These are phyloP conservation scores for Perca schrenkii DNA, from an alignment of 2,113 vertebrate species.

Conservation along the genomic window DNA sequence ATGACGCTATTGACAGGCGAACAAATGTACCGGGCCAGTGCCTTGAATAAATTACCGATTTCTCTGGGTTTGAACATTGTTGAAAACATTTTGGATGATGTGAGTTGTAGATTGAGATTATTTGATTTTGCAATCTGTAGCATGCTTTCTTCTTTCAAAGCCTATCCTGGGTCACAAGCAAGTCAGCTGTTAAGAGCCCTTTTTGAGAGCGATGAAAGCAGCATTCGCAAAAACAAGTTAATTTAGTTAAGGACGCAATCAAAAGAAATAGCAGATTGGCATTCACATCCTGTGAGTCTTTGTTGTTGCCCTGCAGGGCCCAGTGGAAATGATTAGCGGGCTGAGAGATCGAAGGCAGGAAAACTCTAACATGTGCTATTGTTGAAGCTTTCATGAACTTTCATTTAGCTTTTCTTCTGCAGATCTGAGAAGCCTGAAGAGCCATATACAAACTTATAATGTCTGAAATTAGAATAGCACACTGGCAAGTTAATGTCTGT, in stretches of 20 bases:
- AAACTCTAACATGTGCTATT: constrained; percentile 40
- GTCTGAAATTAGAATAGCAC: constrained; percentile 46
- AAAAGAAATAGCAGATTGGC: constrained; percentile 60
- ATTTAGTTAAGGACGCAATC: constrained; percentile 56
- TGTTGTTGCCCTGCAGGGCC: constrained; percentile 65
- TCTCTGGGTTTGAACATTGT: too few species aligned
- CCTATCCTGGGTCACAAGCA: constrained; percentile 31
- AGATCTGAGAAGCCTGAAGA: constrained; percentile 52
- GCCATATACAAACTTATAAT: constrained; percentile 29
- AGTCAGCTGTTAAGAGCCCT: constrained; percentile 49
- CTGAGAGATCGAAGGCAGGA: constrained; percentile 41
- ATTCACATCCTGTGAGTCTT: constrained; percentile 48
- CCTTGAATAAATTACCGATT: too few species aligned
- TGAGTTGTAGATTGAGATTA: neutral
- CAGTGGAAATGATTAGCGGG: constrained; percentile 53
- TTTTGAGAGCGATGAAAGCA: constrained; percentile 62
- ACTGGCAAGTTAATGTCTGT: constrained; percentile 48
- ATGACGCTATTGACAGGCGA: too few species aligned
- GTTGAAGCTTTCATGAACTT: constrained; percentile 68
- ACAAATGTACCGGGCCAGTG: too few species aligned
- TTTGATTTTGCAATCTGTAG: constrained; percentile 41
- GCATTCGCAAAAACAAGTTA: constrained; percentile 45
- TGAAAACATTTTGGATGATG: too few species aligned
- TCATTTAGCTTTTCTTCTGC: constrained; percentile 47
- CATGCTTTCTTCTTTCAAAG: constrained; percentile 41